Conservation (phyloP, 2,113 vertebrate species). For the Vimba vimba region DNA sequence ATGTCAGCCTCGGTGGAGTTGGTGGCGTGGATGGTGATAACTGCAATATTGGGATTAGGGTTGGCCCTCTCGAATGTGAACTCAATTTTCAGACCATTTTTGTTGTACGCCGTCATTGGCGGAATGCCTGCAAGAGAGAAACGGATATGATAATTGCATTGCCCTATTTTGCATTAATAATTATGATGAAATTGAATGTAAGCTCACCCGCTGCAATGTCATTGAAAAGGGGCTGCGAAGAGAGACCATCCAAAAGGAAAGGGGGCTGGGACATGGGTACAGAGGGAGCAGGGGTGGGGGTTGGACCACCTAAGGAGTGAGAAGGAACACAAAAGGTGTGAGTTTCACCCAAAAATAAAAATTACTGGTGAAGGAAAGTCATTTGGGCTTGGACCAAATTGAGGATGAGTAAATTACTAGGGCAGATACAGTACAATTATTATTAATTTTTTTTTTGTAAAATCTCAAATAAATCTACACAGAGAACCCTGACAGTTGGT, state of each 20-base stretch:
- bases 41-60: constrained; percentile 93
- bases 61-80: constrained; percentile 98
- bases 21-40: constrained; percentile 97
- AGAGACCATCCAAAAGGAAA: constrained; percentile 92
- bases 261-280: constrained; percentile 84
- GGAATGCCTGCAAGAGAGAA: constrained; percentile 83
- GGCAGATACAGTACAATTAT: no score
- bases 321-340: constrained; percentile 55
- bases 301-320: constrained; percentile 75
- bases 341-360: not conserved
- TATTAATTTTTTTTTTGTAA: no score
- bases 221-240: constrained; percentile 91
- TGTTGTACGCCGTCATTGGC: constrained; percentile 95
- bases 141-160: not conserved
- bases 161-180: not conserved
- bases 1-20: constrained; percentile 95
- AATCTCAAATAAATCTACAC: no score
- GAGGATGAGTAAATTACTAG: not conserved
- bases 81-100: constrained; percentile 98
- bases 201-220: constrained; percentile 86
- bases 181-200: not conserved
- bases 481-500: no score
- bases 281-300: constrained; percentile 76
- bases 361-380: not conserved
- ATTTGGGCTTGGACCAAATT: not conserved